Base-by-base conservation (phyloP, 2,797 vertebrate species). In the Lacerta viridis region DNA sequence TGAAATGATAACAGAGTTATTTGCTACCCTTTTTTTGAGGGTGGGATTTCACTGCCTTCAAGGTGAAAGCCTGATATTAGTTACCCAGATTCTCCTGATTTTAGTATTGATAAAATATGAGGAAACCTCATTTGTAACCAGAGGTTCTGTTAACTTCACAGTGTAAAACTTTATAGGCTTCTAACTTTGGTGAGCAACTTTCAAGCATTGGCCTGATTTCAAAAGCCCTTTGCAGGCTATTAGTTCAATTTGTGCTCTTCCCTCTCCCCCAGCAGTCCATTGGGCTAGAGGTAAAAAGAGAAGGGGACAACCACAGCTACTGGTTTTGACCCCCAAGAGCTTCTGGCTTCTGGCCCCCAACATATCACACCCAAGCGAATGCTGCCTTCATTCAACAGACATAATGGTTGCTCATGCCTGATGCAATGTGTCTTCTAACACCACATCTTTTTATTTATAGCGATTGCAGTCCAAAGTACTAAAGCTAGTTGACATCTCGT, bases 401-500 rank as follows among this genome's bases (percentile, higher is more conserved):
- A 61, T 18, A 61, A 61, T 23, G 20, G 59, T 61, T 74, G 6
- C 36, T 39, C 11, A 8, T n/a, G 27, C n/a, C 66, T 69, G 29
- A 71, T 33, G 27, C 11, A 71, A 71, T 71, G n/a, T 29, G 27
- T 27, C 87, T 68, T 0, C 61, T 50, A 82, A 88, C 80, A 81
- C 7, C 55, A 84, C 69, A 33, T 84, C 78, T 82, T 55, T 89
- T 17, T 55, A 46, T 88, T 89, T 91, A 55, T 92, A 97, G 96
- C 89, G 99, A 96, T 98, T 99, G 98, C 99, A 99, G 94, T 98
- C 98, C 80, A 99, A 99, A 97, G 99, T 99, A 95, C 97, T 99
- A 96, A 99, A 99, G 97, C 97, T 99, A 97, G 99, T 99, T 95
- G 99, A 99, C 95, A 99, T 99, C 96, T 99, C 99, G 29, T 99